These are phyloP conservation scores for Drosophila anomalipes DNA, from an alignment of 2,888 invertebrate genomes.

Conservation along the genomic window DNA sequence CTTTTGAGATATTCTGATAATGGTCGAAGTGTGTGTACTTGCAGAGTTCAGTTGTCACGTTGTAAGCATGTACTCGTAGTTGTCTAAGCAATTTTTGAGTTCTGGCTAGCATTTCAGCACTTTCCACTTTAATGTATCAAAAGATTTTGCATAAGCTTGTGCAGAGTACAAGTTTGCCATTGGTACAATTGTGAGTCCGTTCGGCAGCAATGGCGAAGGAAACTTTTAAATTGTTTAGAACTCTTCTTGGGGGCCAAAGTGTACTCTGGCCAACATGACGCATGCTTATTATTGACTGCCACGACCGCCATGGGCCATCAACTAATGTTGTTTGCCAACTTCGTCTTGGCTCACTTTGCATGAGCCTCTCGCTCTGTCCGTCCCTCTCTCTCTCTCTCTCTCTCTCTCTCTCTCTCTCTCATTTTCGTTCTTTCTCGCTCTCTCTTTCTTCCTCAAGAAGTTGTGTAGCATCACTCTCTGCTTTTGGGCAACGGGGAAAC, in stretches of 20 bases:
- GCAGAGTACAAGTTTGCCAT: conserved; percentile 29
- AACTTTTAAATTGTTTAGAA: conserved; percentile 73
- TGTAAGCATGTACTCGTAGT: conserved; percentile 12
- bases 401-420: not conserved
- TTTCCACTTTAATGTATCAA: conserved; percentile 51
- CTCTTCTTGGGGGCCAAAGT: conserved; percentile 57
- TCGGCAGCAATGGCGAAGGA: conserved; percentile 12
- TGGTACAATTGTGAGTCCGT: conserved; percentile 18
- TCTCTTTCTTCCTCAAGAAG: not conserved
- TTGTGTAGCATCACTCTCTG: conserved; percentile 45
- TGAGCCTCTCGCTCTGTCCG: conserved; percentile 24
- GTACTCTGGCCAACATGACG: conserved; percentile 77
- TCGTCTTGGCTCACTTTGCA: conserved; percentile 53
- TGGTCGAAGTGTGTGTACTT: conserved; percentile 5
- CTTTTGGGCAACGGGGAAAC: conserved; percentile 51
- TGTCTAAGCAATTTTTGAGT: conserved; percentile 34
- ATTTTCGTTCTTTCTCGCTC: too few species aligned
- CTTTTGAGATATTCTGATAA: not conserved
- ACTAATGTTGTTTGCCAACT: conserved; percentile 81
- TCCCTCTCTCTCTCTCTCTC: too few species aligned
- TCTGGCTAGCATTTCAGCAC: conserved; percentile 36
- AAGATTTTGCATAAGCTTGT: conserved; percentile 54
- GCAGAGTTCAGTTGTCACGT: not conserved
- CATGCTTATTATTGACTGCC: conserved; percentile 82
- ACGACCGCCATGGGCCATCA: conserved; percentile 78